Evolutionary conservation across 2,888 invertebrate genomes (phyloP), one percentile per base, ranked within the genome.

Genomic region (Tenthredo mesomela): DNA sequence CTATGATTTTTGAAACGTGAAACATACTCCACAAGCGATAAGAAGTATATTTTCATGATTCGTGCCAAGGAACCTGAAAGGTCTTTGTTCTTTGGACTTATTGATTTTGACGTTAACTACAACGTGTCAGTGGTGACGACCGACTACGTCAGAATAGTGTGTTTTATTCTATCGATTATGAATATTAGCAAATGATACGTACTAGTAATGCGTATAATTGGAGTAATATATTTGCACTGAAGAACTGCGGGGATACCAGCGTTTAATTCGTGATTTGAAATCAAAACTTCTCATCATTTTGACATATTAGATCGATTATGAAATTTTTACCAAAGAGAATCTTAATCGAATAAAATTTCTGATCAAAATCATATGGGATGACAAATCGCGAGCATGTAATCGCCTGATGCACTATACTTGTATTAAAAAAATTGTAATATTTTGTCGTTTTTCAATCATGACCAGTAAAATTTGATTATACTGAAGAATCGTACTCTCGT

Each of bases 11-110:
- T 1, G 12, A 25, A 25, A 25, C 25, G 10, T 61, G 25, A 61
- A 25, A 7, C 21, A 21, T 25, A 3, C 12, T 25, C 10, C 25
- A 25, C 10, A 3, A 61, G 61, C 12, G 12, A 54, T 7, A 1
- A 54, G 54, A 10, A 54, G n/a, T 54, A n/a, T 54, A 54, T 54
- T 54, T 6, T n/a, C 18, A 7, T n/a, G 54, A 6, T n/a, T 54
- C 0, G n/a, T 54, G 54, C 5, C 7, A 6, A 6, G n/a, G 1
- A 2, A 18, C 29, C 4, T 7, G n/a, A 70, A 33, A 6, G 33
- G 3, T 33, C 29, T 70, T 37, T 37, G 70, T 70, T 37, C 70
- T 70, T 70, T 70, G 70, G 37, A n/a, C 18, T 29, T 70, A 70
- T 70, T 37, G 61, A 61, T 61, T 61, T 61, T 33, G 6, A 37